These are phyloP conservation scores for Mormyrus hasselquistii DNA, from an alignment of 2,797 vertebrate species.

Conservation along the genomic window DNA sequence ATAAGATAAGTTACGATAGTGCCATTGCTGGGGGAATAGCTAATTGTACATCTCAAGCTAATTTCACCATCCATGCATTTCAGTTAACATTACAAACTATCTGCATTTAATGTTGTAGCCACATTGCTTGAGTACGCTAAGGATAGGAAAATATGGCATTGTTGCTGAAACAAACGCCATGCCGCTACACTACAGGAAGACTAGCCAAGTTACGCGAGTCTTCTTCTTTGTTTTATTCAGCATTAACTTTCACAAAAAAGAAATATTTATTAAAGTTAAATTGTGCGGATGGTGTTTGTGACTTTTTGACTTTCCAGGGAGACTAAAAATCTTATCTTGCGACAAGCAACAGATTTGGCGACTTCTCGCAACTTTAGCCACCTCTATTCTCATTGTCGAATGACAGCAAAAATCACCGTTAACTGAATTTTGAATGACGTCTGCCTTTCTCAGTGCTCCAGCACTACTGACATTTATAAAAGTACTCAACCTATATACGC, in stretches of 20 bases:
- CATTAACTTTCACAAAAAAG: neutral
- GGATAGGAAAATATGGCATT: neutral
- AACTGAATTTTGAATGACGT: neutral
- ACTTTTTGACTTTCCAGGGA: neutral
- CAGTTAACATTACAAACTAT: neutral
- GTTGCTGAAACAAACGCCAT: neutral
- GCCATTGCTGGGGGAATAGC: neutral
- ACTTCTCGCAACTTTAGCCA: neutral
- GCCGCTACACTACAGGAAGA: neutral
- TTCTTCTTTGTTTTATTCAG: neutral
- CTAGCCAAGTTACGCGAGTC: neutral
- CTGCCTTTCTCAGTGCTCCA: neutral
- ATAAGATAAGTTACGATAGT: neutral
- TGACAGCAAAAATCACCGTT: neutral
- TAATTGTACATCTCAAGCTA: neutral
- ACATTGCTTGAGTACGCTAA: neutral
- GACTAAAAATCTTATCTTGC: neutral
- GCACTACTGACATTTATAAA: neutral
- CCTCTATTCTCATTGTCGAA: neutral
- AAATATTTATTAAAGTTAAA: neutral
- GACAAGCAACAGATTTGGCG: neutral
- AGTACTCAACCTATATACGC: neutral
- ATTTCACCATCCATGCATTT: neutral
- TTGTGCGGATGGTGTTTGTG: neutral
- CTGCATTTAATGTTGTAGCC: neutral